phyloP scores from a whole-genome alignment of 2,888 invertebrate genomes.

The Leptinotarsa tumamoca region DNA sequence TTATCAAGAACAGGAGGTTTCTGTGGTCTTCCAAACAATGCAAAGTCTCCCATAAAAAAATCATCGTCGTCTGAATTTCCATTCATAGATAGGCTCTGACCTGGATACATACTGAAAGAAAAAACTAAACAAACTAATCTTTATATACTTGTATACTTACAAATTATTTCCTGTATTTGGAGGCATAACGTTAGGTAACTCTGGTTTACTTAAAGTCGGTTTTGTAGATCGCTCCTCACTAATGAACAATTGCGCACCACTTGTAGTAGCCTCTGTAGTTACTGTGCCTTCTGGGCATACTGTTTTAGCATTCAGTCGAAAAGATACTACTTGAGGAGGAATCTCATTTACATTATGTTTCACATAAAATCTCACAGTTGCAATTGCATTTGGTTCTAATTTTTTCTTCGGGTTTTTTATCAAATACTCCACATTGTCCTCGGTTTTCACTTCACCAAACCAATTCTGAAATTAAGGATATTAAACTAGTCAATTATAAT shows the following conservation, averaged over 20 bases:
- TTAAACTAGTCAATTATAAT: no score
- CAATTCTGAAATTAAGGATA: constrained; percentile 57
- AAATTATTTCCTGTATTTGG: constrained; percentile 18
- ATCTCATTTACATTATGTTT: constrained; percentile 70
- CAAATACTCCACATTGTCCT: constrained; percentile 72
- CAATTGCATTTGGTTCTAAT: constrained; percentile 70
- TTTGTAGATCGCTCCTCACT: constrained; percentile 47
- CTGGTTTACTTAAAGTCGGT: not conserved
- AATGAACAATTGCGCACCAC: constrained; percentile 58
- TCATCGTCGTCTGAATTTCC: constrained; percentile 54
- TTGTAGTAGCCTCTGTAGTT: constrained; percentile 60
- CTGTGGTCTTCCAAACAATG: constrained; percentile 42
- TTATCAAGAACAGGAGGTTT: constrained; percentile 41
- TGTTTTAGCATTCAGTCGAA: constrained; percentile 70
- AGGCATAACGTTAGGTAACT: not conserved
- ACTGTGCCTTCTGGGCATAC: constrained; percentile 67
- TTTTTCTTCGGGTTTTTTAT: constrained; percentile 72
- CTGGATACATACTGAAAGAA: constrained; percentile 34
- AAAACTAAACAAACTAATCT: not conserved
- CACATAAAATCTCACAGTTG: constrained; percentile 71
- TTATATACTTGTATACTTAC: constrained; percentile 20
- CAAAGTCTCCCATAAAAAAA: constrained; percentile 59
- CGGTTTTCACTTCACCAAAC: constrained; percentile 72
- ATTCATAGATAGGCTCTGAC: not conserved
- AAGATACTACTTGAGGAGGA: constrained; percentile 61